Percentiles rank a stretch among this genome's conserved stretches.
Conservation (phyloP, 23 tunicate species). For the Styela plicata region DNA sequence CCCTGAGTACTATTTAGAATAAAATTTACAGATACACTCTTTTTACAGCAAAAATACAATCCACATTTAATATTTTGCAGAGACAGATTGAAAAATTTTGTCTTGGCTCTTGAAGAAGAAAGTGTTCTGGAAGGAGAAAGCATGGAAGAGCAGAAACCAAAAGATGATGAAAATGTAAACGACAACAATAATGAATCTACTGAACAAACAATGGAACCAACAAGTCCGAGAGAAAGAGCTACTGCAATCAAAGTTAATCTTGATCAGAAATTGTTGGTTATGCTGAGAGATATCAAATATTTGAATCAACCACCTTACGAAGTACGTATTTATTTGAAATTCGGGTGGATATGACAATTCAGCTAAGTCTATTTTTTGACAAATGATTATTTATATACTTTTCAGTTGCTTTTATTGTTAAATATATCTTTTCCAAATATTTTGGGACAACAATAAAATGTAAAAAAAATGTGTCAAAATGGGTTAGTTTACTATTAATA, state of each 20-base stretch:
- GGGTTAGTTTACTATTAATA: no score
- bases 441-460: no score
- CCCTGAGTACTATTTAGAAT: no score
- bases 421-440: no score
- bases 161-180: background rate
- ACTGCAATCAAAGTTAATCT: constrained; percentile 80
- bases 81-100: constrained; percentile 59
- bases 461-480: no score
- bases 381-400: no score
- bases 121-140: background rate
- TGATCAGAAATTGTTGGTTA: constrained; percentile 67
- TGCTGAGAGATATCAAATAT: constrained; percentile 76
- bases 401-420: no score
- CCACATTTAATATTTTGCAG: no score
- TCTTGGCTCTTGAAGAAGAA: constrained; percentile 41
- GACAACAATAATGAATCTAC: background rate
- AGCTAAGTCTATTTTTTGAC: background rate
- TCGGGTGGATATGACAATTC: no score
- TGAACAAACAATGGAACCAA: background rate
- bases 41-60: no score
- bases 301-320: constrained; percentile 64
- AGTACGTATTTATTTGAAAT: constrained; percentile 33
- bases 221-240: constrained; percentile 21
- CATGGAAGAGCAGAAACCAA: background rate
- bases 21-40: no score